A percentile compares a stretch with the other conserved stretches of the same genome.
These are phyloP conservation scores for Oppia nitens DNA, from an alignment of 1,140 invertebrate species.

Conservation along the genomic window DNA sequence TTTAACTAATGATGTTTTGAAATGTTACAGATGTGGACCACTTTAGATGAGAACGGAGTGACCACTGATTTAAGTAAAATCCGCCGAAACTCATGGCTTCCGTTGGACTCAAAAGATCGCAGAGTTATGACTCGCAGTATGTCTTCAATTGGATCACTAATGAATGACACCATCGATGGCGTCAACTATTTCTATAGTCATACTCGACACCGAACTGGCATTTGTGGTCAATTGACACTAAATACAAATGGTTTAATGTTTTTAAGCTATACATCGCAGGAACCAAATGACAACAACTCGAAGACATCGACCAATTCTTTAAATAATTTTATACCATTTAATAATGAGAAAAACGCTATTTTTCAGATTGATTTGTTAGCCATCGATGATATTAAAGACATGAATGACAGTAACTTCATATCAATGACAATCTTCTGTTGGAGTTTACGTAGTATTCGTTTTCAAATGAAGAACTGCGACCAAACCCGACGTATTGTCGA, in stretches of 20 bases:
- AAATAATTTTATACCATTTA: background rate
- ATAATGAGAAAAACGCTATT: background rate
- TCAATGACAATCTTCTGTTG: slow-evolving; percentile 2
- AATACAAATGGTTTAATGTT: background rate
- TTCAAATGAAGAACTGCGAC: background rate
- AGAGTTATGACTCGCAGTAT: background rate
- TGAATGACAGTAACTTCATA: background rate
- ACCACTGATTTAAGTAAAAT: background rate
- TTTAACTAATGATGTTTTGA: background rate
- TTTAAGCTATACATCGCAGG: background rate
- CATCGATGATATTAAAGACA: background rate
- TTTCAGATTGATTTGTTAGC: slow-evolving; percentile 6
- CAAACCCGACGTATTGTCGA: background rate
- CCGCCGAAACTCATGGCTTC: background rate
- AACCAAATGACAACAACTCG: too few relatives aligned
- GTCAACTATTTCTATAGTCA: background rate
- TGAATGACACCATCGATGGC: background rate
- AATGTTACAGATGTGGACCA: background rate
- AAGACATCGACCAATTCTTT: background rate
- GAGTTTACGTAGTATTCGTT: slow-evolving; percentile 7
- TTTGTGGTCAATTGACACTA: background rate
- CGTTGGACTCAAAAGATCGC: background rate
- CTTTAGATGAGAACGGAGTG: background rate
- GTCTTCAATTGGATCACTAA: background rate
- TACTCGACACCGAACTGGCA: background rate